Conservation (phyloP, 2,888 invertebrate species). For the Hoplodrina blanda region DNA sequence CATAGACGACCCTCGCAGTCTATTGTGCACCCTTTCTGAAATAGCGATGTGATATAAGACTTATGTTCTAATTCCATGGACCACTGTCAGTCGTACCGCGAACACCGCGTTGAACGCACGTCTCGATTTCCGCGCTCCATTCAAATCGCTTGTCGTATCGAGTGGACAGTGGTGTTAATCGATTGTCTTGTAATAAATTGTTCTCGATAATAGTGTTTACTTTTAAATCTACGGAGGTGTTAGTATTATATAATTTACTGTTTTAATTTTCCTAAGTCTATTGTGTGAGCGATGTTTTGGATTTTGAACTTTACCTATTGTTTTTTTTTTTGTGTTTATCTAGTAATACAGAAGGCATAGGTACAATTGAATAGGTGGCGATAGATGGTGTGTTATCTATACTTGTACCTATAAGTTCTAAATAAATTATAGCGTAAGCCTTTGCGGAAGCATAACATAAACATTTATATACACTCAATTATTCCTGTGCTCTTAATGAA, state of each 20-base stretch:
- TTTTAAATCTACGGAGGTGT: constrained; percentile 45
- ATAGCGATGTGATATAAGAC: constrained; percentile 36
- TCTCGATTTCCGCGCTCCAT: neutral
- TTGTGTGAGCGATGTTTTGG: constrained; percentile 35
- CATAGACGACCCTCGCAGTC: constrained; percentile 54
- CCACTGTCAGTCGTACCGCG: constrained; percentile 42
- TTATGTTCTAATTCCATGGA: constrained; percentile 31
- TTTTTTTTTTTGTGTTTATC: constrained; percentile 2
- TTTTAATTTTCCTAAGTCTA: constrained; percentile 17
- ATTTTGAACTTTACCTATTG: neutral
- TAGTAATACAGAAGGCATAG: neutral
- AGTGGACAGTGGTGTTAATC: constrained; percentile 25
- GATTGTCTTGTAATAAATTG: constrained; percentile 23
- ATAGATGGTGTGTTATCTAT: neutral
- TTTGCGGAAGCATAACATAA: neutral
- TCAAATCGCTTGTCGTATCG: constrained; percentile 34
- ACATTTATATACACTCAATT: neutral
- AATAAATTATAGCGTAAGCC: neutral
- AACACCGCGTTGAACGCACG: constrained; percentile 23
- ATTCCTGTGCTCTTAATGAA: neutral
- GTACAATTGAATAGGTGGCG: neutral
- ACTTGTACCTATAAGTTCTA: neutral
- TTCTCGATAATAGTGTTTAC: constrained; percentile 45
- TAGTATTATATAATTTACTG: constrained; percentile 30
- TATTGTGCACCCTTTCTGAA: constrained; percentile 53